Evolutionary conservation across 2,888 invertebrate species (phyloP), one percentile per base, ranked within the genome.

Genomic region (Gandaritis pyraliata): DNA sequence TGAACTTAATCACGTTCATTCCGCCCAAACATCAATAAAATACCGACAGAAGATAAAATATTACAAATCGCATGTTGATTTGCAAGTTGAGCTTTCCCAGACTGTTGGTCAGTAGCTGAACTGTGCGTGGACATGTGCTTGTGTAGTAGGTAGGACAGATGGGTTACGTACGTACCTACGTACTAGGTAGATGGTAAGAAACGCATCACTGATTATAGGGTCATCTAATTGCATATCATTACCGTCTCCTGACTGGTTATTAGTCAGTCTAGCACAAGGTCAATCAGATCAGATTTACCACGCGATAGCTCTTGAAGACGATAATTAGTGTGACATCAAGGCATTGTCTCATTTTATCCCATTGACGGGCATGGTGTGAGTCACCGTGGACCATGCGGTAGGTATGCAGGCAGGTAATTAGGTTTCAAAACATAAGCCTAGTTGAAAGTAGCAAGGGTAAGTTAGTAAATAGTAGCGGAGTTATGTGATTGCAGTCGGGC

Each of bases 391-490:
- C 51, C 43, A 50, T 15, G 23, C 18, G n/a, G 11, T 10, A 33
- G 15, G 23, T 15, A 15, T 1, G 10, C 10, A 38, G 18, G 18
- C n/a, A 33, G 15, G 12, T 46, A 18, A 23, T 33, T 33, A 47
- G 45, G 38, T 62, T 58, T 58, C 58, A 54, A 39, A 58, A 62
- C 58, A 62, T 36, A n/a, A 46, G 49, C n/a, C 33, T 61, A 48
- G 58, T 55, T 58, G 47, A 36, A 50, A 49, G 30, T 41, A 48
- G 46, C 50, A 45, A 46, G 56, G 41, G 59, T 59, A 56, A 57
- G 53, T 65, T 59, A 59, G 58, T 57, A 59, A 65, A 58, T 56
- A 56, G 13, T 49, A 15, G 48, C 30, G 49, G 39, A 49, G 55
- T 61, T 61, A 62, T 36, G 53, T 15, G 57, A 49, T 15, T 8